Evolutionary conservation across 2,797 vertebrate species (phyloP).

Genomic region (Scolopax rusticola): DNA sequence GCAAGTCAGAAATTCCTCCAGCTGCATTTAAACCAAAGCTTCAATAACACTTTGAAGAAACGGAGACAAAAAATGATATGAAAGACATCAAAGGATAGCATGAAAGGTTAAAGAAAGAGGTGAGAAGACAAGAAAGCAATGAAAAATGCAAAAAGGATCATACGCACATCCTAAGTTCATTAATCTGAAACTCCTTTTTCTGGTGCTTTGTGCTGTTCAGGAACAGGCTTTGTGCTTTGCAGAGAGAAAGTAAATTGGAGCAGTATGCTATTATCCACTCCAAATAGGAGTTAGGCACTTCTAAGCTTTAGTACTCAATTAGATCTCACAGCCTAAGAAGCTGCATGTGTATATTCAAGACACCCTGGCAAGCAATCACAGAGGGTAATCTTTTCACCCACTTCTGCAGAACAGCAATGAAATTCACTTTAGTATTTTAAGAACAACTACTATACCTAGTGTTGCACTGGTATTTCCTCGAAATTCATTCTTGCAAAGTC

Average conservation of each 20-base stretch:
- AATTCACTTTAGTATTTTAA: background rate
- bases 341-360: rapidly evolving
- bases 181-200: background rate
- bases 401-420: background rate
- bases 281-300: background rate
- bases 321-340: background rate
- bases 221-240: background rate
- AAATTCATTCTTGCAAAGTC: constrained; percentile 98
- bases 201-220: background rate
- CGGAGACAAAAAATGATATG: background rate
- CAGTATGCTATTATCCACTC: background rate
- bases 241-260: background rate
- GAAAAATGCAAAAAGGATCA: background rate
- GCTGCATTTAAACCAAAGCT: background rate
- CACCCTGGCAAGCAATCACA: background rate
- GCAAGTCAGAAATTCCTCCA: background rate
- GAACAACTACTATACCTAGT: constrained; percentile 82
- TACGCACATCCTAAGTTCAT: background rate
- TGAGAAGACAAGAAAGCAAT: background rate
- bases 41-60: background rate
- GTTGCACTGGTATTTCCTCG: constrained; percentile 88
- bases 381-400: background rate
- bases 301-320: background rate
- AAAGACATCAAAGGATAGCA: background rate
- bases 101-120: background rate